phyloP scores from a whole-genome alignment of 2,113 vertebrate species.

The Rhinolophus sinicus region DNA sequence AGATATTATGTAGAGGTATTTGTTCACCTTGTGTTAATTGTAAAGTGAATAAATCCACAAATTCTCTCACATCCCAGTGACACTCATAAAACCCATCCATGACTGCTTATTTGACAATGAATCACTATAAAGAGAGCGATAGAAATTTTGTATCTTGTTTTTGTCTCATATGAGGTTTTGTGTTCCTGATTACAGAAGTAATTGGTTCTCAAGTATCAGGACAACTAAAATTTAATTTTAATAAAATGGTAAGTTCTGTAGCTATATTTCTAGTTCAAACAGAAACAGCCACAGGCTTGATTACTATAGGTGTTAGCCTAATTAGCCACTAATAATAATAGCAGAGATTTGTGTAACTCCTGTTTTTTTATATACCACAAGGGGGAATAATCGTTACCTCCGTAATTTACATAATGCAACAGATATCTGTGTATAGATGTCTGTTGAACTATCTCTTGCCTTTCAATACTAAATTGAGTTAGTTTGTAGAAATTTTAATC shows the following conservation, averaged over 20 bases:
- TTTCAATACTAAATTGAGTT: neutral
- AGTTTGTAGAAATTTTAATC: neutral
- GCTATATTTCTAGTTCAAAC: neutral
- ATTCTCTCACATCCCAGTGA: neutral
- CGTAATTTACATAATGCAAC: neutral
- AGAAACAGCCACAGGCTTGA: neutral
- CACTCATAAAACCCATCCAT: neutral
- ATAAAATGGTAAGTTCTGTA: neutral
- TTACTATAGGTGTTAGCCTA: neutral
- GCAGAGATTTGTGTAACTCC: neutral
- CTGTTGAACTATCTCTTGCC: neutral
- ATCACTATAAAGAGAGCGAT: neutral
- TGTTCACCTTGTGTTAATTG: neutral
- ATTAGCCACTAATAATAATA: neutral
- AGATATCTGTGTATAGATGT: neutral
- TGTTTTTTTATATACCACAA: neutral
- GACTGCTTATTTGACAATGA: neutral
- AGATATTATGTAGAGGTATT: neutral
- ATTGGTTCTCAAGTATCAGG: neutral
- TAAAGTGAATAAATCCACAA: neutral
- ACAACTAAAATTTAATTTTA: constrained; percentile 13
- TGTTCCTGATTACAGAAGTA: neutral
- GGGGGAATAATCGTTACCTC: neutral
- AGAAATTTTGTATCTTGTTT: neutral
- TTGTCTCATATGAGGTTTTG: neutral